Conservation (phyloP, 2,888 invertebrate species). For the Cryptocephalus primarius region DNA sequence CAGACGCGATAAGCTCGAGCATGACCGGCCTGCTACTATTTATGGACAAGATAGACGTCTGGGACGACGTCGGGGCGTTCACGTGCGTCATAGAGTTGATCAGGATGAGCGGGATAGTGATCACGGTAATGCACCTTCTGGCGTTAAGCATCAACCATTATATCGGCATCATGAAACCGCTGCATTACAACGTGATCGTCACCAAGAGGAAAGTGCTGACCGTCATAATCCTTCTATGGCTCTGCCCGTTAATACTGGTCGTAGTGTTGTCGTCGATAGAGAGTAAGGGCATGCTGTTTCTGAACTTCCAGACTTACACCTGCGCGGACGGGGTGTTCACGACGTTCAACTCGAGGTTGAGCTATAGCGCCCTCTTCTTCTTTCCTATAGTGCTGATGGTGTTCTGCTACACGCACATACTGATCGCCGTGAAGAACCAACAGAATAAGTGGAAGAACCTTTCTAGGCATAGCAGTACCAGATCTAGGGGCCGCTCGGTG, state of each 20-base stretch:
- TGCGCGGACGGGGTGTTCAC: conserved; percentile 11
- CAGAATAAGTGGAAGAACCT: conserved; percentile 39
- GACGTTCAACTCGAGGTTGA: conserved; percentile 38
- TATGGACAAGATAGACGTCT: conserved; percentile 8
- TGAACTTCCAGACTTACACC: conserved; percentile 14
- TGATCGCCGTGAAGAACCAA: conserved; percentile 44
- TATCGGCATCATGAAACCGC: conserved; percentile 47
- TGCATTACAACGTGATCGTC: conserved; percentile 51
- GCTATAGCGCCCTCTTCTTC: conserved; percentile 44
- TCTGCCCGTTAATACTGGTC: conserved; percentile 33
- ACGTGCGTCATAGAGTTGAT: conserved; percentile 33
- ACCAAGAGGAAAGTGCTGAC: conserved; percentile 41
- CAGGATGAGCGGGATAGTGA: conserved; percentile 48
- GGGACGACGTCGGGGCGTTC: conserved; percentile 9
- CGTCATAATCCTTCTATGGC: conserved; percentile 45
- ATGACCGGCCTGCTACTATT: conserved; percentile 34
- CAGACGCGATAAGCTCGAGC: conserved; percentile 45
- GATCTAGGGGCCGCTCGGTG: conserved; percentile 17
- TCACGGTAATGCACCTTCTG: conserved; percentile 51
- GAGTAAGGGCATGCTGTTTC: conserved; percentile 36
- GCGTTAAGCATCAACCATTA: conserved; percentile 56
- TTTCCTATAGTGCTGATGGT: conserved; percentile 47
- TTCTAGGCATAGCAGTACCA: conserved; percentile 33
- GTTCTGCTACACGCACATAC: conserved; percentile 49
- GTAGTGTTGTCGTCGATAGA: conserved; percentile 39